Percentiles rank a stretch among this genome's conserved stretches.
phyloP scores from a whole-genome alignment of 1,140 invertebrate genomes.

The Paracyclopina nana region DNA sequence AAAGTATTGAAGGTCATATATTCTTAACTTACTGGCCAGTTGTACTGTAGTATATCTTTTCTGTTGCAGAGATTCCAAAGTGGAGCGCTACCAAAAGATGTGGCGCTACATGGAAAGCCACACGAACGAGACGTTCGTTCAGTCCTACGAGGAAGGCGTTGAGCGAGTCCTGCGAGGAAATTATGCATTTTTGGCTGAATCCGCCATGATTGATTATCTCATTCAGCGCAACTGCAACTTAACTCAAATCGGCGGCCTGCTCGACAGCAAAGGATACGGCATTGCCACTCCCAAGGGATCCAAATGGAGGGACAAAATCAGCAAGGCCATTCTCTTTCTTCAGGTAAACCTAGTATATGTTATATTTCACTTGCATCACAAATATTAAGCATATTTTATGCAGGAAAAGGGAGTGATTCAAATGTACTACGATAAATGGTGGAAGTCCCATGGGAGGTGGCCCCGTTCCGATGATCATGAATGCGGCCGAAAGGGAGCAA shows the following conservation, averaged over 20 bases:
- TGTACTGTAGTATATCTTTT: too few relatives aligned
- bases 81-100: conserved; percentile 67
- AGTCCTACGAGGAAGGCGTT: conserved; percentile 55
- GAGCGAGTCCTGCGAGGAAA: conserved; percentile 48
- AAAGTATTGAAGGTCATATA: too few relatives aligned
- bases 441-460: conserved; percentile 37
- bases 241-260: conserved; percentile 70
- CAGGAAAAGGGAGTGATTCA: conserved; percentile 51
- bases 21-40: too few relatives aligned
- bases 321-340: conserved; percentile 47
- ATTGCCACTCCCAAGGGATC: conserved; percentile 68
- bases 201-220: conserved; percentile 71
- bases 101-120: conserved; percentile 56
- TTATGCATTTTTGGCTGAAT: conserved; percentile 88
- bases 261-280: conserved; percentile 78
- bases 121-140: conserved; percentile 25
- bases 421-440: conserved; percentile 50
- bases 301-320: conserved; percentile 50
- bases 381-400: not conserved
- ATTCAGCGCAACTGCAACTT: conserved; percentile 76
- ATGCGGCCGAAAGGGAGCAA: conserved; percentile 69
- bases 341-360: not conserved
- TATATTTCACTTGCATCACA: not conserved
- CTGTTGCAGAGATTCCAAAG: conserved; percentile 44
- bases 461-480: conserved; percentile 23